Evolutionary conservation across 2,797 vertebrate species (phyloP).

Genomic region (Graptemys geographica): DNA sequence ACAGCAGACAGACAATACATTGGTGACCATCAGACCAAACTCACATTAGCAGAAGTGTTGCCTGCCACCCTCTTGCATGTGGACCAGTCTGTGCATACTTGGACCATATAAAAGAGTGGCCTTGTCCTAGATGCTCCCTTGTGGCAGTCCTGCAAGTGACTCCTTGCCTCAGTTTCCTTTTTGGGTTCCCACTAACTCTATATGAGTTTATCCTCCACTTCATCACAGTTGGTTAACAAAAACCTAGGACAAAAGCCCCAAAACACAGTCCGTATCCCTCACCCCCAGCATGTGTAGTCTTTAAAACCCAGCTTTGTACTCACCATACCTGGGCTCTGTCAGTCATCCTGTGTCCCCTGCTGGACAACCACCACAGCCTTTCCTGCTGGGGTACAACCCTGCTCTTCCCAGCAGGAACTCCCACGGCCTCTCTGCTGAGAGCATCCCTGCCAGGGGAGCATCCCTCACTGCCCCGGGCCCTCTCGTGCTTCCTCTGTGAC

Average conservation of each 20-base stretch:
- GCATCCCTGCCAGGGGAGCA: not conserved
- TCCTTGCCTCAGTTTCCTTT: not conserved
- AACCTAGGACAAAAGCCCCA: not conserved
- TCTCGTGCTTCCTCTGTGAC: not conserved
- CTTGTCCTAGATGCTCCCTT: not conserved
- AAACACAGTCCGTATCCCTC: not conserved
- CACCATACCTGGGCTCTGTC: not conserved
- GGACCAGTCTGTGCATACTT: not conserved
- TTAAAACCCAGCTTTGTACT: not conserved
- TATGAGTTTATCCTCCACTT: not conserved
- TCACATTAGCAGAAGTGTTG: not conserved
- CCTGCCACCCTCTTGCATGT: conserved; percentile 3
- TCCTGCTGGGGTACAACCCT: not conserved
- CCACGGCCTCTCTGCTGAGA: not conserved
- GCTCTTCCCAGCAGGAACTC: not conserved
- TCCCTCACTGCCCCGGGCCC: no score
- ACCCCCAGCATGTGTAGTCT: not conserved
- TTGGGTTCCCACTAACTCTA: not conserved
- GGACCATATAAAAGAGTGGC: not conserved
- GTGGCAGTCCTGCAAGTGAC: not conserved
- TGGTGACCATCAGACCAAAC: conserved; percentile 1
- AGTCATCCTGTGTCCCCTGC: not conserved
- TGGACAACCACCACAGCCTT: not conserved
- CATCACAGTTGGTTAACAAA: not conserved
- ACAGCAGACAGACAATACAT: not conserved